A percentile compares a stretch with the other conserved stretches of the same genome.
phyloP scores from a whole-genome alignment of 2,113 vertebrate species.

The Machaerirhynchus nigripectus region DNA sequence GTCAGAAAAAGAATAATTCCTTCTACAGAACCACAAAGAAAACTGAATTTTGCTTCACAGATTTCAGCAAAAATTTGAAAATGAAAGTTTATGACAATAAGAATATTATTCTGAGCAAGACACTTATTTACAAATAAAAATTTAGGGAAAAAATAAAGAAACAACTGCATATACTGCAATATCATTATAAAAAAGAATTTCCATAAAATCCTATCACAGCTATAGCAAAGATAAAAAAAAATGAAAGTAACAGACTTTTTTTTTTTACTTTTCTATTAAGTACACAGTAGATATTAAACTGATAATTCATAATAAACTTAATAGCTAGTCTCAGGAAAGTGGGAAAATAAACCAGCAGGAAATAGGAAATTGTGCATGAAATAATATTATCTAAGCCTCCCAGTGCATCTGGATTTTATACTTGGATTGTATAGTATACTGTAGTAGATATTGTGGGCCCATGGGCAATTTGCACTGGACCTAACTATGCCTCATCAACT shows the following conservation, averaged over 20 bases:
- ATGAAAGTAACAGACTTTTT: neutral
- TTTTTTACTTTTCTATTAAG: conserved; percentile 27
- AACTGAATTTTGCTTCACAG: neutral
- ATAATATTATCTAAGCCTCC: conserved; percentile 30
- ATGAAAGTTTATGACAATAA: neutral
- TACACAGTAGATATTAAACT: conserved; percentile 43
- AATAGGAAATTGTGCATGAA: conserved; percentile 46
- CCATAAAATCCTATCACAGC: neutral
- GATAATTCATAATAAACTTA: conserved; percentile 57
- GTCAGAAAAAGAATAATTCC: neutral
- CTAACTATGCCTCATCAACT: conserved; percentile 2
- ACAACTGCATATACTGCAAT: neutral
- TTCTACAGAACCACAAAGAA: neutral
- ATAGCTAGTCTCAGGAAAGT: conserved; percentile 34
- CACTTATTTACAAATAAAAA: neutral
- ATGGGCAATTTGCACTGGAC: neutral
- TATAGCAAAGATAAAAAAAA: neutral
- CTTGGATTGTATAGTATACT: neutral
- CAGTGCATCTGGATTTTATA: conserved; percentile 3
- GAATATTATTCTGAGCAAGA: neutral
- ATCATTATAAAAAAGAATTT: neutral
- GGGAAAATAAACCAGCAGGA: conserved; percentile 48
- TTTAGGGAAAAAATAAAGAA: neutral
- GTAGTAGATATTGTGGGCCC: neutral
- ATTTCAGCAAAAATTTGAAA: neutral